phyloP scores from a whole-genome alignment of 2,113 vertebrate species.

The Bagarius yarrelli region DNA sequence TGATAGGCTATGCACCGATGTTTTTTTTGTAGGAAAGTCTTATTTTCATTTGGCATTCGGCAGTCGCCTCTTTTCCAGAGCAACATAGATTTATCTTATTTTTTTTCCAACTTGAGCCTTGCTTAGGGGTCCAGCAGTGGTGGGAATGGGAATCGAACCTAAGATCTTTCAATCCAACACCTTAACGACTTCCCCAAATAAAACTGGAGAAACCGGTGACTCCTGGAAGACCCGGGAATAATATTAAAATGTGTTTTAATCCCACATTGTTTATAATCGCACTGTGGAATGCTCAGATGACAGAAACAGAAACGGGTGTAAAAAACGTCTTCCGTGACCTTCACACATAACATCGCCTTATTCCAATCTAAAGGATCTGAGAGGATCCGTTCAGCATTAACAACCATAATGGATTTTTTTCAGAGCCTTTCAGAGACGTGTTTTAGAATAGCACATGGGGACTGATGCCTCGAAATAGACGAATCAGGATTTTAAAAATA shows the following conservation, averaged over 20 bases:
- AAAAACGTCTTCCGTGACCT: conserved; percentile 26
- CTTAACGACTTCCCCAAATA: too few relatives aligned
- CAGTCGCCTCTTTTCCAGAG: too few relatives aligned
- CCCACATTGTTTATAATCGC: not conserved
- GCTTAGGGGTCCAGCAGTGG: too few relatives aligned
- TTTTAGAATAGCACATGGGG: conserved; percentile 15
- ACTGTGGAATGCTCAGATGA: not conserved
- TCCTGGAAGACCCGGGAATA: not conserved
- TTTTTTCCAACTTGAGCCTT: too few relatives aligned
- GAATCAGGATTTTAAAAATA: not conserved
- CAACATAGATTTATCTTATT: too few relatives aligned
- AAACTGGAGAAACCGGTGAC: not conserved
- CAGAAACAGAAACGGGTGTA: not conserved
- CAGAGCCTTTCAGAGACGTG: conserved; percentile 40
- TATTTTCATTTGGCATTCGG: too few relatives aligned
- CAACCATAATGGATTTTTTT: conserved; percentile 41
- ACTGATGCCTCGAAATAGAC: conserved; percentile 20
- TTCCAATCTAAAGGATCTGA: conserved; percentile 16
- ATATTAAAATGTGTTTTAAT: not conserved
- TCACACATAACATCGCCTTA: conserved; percentile 10
- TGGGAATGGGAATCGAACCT: too few relatives aligned
- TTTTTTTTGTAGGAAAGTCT: too few relatives aligned
- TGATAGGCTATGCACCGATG: not conserved
- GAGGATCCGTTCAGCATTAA: conserved; percentile 13
- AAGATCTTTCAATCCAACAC: too few relatives aligned